Evolutionary conservation across 2,113 vertebrate genomes (phyloP).

Genomic region (Channa maculata): DNA sequence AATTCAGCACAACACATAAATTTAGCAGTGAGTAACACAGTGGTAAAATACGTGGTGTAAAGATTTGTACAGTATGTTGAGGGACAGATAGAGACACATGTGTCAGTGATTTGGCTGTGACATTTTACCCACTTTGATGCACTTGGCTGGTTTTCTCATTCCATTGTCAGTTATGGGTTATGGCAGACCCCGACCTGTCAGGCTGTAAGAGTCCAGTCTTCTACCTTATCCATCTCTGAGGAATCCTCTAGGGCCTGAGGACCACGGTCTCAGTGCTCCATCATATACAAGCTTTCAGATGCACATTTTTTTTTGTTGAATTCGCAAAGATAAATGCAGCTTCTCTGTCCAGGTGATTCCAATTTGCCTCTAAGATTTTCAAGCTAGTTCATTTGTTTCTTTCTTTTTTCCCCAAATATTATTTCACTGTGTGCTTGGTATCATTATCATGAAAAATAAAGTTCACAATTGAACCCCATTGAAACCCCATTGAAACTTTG

Average conservation of each 20-base stretch:
- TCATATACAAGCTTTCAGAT: slow-evolving; percentile 7
- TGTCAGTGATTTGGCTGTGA: slow-evolving; percentile 28
- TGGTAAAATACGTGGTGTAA: neutral
- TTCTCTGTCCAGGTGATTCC: no score
- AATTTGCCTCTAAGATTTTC: no score
- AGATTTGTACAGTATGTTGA: neutral
- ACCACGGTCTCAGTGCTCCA: slow-evolving; percentile 15
- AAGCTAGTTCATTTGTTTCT: no score
- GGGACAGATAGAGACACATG: neutral
- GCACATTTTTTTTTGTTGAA: neutral
- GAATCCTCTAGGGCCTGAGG: neutral
- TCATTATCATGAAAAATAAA: no score
- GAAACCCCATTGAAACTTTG: no score
- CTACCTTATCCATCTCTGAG: slow-evolving; percentile 39
- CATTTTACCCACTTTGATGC: slow-evolving; percentile 35
- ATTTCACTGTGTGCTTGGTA: no score
- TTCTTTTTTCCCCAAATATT: no score
- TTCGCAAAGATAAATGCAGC: no score
- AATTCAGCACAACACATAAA: neutral
- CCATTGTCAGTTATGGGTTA: slow-evolving; percentile 39
- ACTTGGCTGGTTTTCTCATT: slow-evolving; percentile 52
- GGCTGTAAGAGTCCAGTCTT: slow-evolving; percentile 39
- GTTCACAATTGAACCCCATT: no score
- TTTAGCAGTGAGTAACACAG: neutral
- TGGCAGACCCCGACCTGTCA: slow-evolving; percentile 44